phyloP scores from a whole-genome alignment of 2,113 vertebrate species.

The Anarhynchus alexandrinus region DNA sequence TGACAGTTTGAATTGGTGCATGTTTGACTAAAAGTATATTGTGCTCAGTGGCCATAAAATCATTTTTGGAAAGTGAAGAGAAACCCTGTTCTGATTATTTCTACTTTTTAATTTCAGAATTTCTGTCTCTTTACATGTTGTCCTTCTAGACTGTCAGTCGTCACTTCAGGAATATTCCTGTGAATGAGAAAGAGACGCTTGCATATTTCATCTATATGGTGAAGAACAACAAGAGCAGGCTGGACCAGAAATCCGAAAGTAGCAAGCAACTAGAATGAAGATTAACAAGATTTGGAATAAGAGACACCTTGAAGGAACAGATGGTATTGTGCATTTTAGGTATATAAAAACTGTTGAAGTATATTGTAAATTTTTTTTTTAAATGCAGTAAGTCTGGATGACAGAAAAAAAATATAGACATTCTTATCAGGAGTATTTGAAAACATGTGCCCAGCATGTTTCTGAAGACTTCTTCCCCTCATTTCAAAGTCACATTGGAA shows the following conservation, averaged over 20 bases:
- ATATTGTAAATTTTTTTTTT: constrained; percentile 68
- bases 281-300: background rate
- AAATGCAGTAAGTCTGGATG: constrained; percentile 61
- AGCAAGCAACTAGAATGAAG: constrained; percentile 89
- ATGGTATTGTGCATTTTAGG: constrained; percentile 55
- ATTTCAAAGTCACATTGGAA: constrained; percentile 49
- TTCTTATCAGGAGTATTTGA: constrained; percentile 62
- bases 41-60: background rate
- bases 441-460: constrained; percentile 62
- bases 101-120: background rate
- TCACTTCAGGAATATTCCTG: constrained; percentile 97
- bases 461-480: constrained; percentile 65
- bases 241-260: constrained; percentile 92
- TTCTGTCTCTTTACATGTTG: constrained; percentile 3
- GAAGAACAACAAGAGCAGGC: constrained; percentile 95
- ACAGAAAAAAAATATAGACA: constrained; percentile 65
- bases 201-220: constrained; percentile 99
- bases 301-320: constrained; percentile 16
- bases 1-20: background rate
- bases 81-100: background rate
- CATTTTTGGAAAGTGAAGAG: background rate
- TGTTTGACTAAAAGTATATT: constrained; percentile 7
- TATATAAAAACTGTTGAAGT: constrained; percentile 62
- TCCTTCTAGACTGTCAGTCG: constrained; percentile 92
- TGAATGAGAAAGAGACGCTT: constrained; percentile 98